These are phyloP conservation scores for Glossosoma conforme DNA, from an alignment of 1,140 invertebrate genomes.

Conservation along the genomic window DNA sequence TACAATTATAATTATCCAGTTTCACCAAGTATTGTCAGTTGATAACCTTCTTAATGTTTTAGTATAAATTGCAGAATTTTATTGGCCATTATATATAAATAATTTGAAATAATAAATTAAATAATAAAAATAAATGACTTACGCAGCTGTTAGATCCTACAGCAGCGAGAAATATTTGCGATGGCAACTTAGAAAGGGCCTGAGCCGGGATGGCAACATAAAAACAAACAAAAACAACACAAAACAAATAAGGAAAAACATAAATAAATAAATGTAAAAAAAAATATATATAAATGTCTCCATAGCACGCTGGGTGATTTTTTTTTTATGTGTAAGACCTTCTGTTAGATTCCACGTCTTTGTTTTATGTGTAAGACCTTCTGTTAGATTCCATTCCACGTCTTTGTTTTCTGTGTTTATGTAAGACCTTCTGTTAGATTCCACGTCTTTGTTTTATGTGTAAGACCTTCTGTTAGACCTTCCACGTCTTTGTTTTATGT, in stretches of 20 bases:
- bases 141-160: constrained; percentile 20
- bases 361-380: no score
- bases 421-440: no score
- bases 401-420: no score
- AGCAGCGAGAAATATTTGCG: constrained; percentile 21
- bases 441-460: no score
- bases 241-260: constrained; percentile 19
- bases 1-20: background rate
- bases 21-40: background rate
- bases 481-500: no score
- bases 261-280: constrained; percentile 11
- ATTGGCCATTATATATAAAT: background rate
- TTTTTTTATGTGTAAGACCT: no score
- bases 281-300: no score
- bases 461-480: no score
- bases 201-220: constrained; percentile 15
- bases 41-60: background rate
- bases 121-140: constrained; percentile 25
- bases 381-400: no score
- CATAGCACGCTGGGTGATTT: no score
- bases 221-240: constrained; percentile 20
- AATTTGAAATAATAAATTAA: background rate
- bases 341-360: no score
- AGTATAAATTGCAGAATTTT: background rate
- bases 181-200: constrained; percentile 31